Percentiles rank a stretch among this genome's conserved stretches.
phyloP scores from a whole-genome alignment of 2,113 vertebrate genomes.

The Haplochromis vanheusdeni region DNA sequence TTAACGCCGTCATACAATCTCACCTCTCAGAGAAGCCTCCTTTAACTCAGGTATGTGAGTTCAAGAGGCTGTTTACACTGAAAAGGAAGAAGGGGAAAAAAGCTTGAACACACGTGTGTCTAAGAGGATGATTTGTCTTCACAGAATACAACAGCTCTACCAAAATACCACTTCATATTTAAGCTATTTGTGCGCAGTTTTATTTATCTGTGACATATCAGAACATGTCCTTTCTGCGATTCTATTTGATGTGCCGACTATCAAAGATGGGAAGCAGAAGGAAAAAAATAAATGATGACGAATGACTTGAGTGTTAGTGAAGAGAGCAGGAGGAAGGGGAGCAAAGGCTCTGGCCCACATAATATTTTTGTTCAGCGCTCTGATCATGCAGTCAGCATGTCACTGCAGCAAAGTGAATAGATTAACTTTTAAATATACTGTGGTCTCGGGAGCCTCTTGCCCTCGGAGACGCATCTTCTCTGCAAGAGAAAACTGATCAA shows the following conservation, averaged over 20 bases:
- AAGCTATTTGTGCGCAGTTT: conserved; percentile 55
- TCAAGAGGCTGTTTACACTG: conserved; percentile 68
- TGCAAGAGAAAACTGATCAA: conserved; percentile 55
- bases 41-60: conserved; percentile 64
- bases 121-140: conserved; percentile 56
- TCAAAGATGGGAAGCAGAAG: conserved; percentile 64
- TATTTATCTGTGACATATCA: conserved; percentile 63
- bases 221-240: conserved; percentile 62
- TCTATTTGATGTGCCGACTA: conserved; percentile 69
- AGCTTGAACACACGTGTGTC: conserved; percentile 42
- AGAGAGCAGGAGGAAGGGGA: conserved; percentile 56
- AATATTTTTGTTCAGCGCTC: conserved; percentile 63
- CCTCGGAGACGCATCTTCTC: conserved; percentile 54
- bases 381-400: conserved; percentile 71
- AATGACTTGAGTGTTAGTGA: conserved; percentile 51
- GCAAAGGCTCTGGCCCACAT: conserved; percentile 70
- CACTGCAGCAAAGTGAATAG: conserved; percentile 76
- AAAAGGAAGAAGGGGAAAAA: conserved; percentile 15
- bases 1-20: conserved; percentile 48
- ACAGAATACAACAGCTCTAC: conserved; percentile 51
- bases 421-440: conserved; percentile 74
- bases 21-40: conserved; percentile 53
- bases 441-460: conserved; percentile 57
- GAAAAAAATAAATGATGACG: conserved; percentile 60
- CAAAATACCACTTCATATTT: conserved; percentile 60